phyloP scores from a whole-genome alignment of 2,888 invertebrate species.

The Lamellibrachia columna region DNA sequence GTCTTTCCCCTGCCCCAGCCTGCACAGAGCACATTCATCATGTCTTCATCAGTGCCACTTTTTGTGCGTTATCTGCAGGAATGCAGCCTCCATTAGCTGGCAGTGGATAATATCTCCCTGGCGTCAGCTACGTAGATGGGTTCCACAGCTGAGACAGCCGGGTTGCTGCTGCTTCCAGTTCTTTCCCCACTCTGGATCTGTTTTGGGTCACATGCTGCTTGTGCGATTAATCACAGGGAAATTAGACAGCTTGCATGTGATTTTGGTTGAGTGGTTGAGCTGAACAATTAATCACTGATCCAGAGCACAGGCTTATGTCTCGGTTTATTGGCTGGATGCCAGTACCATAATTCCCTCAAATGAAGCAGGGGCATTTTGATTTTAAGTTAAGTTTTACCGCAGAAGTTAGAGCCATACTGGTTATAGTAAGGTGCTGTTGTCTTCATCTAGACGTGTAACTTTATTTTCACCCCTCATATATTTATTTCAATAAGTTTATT shows the following conservation, averaged over 20 bases:
- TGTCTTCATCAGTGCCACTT: slow-evolving; percentile 16
- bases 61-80: neutral
- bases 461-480: too few species aligned
- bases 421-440: too few species aligned
- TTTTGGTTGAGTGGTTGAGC: slow-evolving; percentile 1
- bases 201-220: neutral
- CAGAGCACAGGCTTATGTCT: neutral
- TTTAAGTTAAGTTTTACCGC: neutral
- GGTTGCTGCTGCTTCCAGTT: neutral
- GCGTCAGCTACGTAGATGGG: neutral
- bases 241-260: neutral
- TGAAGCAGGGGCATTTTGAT: neutral
- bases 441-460: too few species aligned
- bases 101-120: neutral
- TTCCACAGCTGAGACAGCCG: neutral
- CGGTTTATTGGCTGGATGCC: neutral
- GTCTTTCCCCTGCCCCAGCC: neutral
- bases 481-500: too few species aligned
- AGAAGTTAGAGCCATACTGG: too few species aligned
- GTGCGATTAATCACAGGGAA: neutral
- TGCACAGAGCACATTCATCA: neutral
- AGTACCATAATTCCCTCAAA: neutral
- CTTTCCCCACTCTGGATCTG: neutral
- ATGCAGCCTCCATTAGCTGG: neutral
- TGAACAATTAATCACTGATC: neutral